phyloP scores from a whole-genome alignment of 2,113 vertebrate species.

The Bostrychus sinensis region DNA sequence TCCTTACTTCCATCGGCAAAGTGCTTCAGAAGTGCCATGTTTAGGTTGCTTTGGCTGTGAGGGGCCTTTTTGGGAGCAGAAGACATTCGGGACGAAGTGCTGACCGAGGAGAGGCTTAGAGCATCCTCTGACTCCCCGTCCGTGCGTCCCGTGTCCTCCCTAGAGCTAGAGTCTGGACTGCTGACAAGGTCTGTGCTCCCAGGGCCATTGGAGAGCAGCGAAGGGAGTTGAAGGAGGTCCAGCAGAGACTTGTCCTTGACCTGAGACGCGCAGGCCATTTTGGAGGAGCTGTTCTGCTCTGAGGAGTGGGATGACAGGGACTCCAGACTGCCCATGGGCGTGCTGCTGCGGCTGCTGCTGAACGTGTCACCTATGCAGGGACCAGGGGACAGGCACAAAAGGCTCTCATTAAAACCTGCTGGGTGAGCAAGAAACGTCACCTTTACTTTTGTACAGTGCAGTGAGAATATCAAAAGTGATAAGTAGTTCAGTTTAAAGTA shows the following conservation, averaged over 20 bases:
- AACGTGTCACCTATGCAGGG: constrained; percentile 89
- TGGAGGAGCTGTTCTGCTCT: constrained; percentile 88
- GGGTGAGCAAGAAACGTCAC: not conserved
- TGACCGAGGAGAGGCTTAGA: constrained; percentile 84
- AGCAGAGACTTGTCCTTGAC: constrained; percentile 67
- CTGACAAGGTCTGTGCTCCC: constrained; percentile 84
- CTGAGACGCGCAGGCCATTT: constrained; percentile 73
- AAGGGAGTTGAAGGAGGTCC: constrained; percentile 57
- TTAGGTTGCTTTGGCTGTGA: constrained; percentile 74
- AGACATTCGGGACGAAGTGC: constrained; percentile 71
- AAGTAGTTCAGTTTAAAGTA: not conserved
- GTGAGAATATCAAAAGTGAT: not conserved
- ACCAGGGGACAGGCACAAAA: constrained; percentile 47
- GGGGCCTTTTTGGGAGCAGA: constrained; percentile 83
- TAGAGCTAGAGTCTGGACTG: constrained; percentile 94
- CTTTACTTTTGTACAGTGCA: not conserved
- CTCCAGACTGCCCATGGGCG: constrained; percentile 95
- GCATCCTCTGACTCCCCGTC: constrained; percentile 92
- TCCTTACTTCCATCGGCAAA: constrained; percentile 83
- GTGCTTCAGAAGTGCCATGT: constrained; percentile 75
- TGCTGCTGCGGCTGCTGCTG: constrained; percentile 94
- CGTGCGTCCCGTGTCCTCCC: constrained; percentile 88
- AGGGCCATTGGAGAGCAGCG: constrained; percentile 80
- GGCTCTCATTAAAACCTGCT: constrained; percentile 70
- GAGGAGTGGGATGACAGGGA: constrained; percentile 97